These are phyloP conservation scores for Saxidomus purpurata DNA, from an alignment of 1,140 invertebrate genomes.

Conservation along the genomic window DNA sequence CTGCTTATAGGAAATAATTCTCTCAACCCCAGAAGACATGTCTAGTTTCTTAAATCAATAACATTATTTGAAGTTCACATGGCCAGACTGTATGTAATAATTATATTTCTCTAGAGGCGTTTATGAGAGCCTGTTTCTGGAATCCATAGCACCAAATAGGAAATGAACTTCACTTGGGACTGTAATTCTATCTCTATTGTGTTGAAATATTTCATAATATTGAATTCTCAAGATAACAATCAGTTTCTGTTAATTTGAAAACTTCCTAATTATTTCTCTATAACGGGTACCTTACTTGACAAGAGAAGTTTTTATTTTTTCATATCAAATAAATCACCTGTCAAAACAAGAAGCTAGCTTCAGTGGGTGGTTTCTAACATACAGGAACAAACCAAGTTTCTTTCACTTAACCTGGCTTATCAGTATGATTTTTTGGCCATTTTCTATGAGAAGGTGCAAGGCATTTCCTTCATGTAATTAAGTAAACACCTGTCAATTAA, in stretches of 20 bases:
- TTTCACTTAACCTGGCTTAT: too few relatives aligned
- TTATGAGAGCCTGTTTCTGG: neutral
- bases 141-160: too few relatives aligned
- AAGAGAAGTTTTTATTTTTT: too few relatives aligned
- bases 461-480: too few relatives aligned
- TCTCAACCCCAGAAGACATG: neutral
- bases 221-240: neutral
- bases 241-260: neutral
- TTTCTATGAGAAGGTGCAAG: too few relatives aligned
- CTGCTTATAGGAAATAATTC: neutral
- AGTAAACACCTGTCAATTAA: too few relatives aligned
- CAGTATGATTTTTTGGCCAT: too few relatives aligned
- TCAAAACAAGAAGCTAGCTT: too few relatives aligned
- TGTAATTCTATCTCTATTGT: neutral
- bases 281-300: too few relatives aligned
- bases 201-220: neutral
- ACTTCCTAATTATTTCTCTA: neutral
- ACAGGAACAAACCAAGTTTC: too few relatives aligned
- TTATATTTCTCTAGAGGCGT: neutral
- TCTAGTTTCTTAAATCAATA: neutral
- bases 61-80: neutral
- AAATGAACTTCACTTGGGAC: neutral
- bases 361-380: too few relatives aligned
- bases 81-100: neutral
- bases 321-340: too few relatives aligned